Conservation (phyloP, 2,888 invertebrate species). For the Lasioglossum zephyrum region DNA sequence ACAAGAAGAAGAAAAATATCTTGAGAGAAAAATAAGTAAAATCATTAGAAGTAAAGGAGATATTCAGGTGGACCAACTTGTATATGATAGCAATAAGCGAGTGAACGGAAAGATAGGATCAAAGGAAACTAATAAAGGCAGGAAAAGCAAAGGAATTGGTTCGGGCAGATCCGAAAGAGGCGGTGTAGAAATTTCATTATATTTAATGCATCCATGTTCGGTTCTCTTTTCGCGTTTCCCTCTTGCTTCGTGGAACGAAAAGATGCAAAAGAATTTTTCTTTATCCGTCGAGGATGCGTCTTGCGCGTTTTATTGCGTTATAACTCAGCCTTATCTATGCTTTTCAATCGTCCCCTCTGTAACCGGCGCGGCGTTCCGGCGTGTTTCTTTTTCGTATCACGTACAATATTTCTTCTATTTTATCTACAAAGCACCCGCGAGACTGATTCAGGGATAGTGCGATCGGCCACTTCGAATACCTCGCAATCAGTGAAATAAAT, state of each 20-base stretch:
- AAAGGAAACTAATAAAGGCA: not conserved
- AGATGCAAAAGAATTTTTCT: conserved; percentile 2
- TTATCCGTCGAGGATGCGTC: not conserved
- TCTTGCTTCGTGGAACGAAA: not conserved
- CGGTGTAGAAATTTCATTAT: not conserved
- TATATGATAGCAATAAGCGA: too few relatives aligned
- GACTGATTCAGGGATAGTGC: not conserved
- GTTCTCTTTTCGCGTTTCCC: not conserved
- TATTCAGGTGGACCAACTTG: too few relatives aligned
- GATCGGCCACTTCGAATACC: conserved; percentile 24
- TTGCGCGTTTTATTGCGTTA: conserved; percentile 18
- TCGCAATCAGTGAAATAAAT: conserved; percentile 29
- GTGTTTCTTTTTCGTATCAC: conserved; percentile 28
- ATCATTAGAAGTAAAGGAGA: too few relatives aligned
- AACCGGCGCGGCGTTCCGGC: conserved; percentile 14
- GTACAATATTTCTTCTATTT: conserved; percentile 43
- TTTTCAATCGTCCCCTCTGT: conserved; percentile 30
- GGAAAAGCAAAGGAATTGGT: not conserved
- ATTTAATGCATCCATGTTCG: not conserved
- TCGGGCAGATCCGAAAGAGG: not conserved
- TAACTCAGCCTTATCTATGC: conserved; percentile 12
- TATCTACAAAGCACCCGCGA: conserved; percentile 35
- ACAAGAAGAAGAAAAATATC: too few relatives aligned
- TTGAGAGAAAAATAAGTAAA: too few relatives aligned
- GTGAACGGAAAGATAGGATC: not conserved